phyloP scores from a whole-genome alignment of 2,888 invertebrate genomes.

The Ganaspis brasiliensis region DNA sequence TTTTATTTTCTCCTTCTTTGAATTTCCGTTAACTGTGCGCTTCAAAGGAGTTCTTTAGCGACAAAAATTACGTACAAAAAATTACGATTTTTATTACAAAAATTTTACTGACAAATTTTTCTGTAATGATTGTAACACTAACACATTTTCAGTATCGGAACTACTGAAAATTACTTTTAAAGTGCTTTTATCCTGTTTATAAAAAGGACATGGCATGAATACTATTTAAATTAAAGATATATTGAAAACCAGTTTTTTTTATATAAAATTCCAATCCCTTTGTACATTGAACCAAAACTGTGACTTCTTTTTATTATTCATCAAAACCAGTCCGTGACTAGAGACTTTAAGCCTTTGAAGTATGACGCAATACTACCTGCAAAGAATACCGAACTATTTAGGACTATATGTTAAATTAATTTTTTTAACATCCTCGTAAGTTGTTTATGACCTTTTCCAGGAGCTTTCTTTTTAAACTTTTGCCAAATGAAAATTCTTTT shows the following conservation, averaged over 20 bases:
- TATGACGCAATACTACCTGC: slow-evolving; percentile 36
- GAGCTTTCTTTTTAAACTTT: too few relatives aligned
- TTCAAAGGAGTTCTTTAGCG: too few relatives aligned
- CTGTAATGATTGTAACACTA: too few relatives aligned
- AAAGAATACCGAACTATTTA: slow-evolving; percentile 36
- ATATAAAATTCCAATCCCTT: not conserved
- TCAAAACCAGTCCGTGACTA: slow-evolving; percentile 36
- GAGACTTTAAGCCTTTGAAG: not conserved
- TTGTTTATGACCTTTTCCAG: too few relatives aligned
- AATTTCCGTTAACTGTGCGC: not conserved
- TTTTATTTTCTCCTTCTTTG: slow-evolving; percentile 16
- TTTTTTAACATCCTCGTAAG: slow-evolving; percentile 5
- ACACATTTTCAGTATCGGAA: too few relatives aligned
- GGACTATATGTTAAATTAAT: not conserved
- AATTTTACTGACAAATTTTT: too few relatives aligned
- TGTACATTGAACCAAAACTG: slow-evolving; percentile 26
- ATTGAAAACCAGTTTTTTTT: slow-evolving; percentile 16
- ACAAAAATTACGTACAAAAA: too few relatives aligned
- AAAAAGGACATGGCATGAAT: not conserved
- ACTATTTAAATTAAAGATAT: not conserved
- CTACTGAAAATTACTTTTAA: not conserved
- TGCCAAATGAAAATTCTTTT: too few relatives aligned
- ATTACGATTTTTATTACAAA: too few relatives aligned
- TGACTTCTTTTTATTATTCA: slow-evolving; percentile 27
- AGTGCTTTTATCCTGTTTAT: not conserved